phyloP scores from a whole-genome alignment of 2,888 invertebrate species.

The Cheilosia variabilis region DNA sequence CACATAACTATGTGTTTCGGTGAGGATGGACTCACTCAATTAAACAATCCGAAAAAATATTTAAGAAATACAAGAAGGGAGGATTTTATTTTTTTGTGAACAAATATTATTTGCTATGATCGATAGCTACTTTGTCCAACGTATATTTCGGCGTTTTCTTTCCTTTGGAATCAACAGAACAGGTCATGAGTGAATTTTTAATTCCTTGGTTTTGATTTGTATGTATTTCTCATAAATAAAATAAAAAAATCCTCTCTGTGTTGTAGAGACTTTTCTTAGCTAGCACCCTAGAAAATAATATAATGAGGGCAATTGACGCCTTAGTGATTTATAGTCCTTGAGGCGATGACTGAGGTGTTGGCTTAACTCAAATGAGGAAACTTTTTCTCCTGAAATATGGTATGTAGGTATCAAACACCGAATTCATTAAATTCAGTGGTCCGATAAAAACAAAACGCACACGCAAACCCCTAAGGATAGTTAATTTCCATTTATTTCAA shows the following conservation, averaged over 20 bases:
- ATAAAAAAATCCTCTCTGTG: no score
- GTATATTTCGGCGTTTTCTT: no score
- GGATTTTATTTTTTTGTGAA: background rate
- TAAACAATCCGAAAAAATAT: constrained; percentile 20
- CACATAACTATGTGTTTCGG: background rate
- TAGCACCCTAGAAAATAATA: constrained; percentile 3
- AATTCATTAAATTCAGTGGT: background rate
- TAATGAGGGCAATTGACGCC: constrained; percentile 1
- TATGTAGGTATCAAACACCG: background rate
- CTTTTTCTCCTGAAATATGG: constrained; percentile 22
- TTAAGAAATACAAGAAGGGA: background rate
- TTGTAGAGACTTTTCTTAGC: no score
- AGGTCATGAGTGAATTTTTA: no score
- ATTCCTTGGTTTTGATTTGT: no score
- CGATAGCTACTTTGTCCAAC: no score
- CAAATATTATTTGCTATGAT: no score
- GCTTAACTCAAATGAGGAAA: constrained; percentile 8
- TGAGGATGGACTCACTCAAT: constrained; percentile 17
- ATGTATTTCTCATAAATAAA: no score
- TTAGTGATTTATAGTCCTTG: constrained; percentile 35
- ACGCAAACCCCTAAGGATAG: constrained; percentile 32
- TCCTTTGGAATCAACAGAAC: no score
- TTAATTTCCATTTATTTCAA: constrained; percentile 53
- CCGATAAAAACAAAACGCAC: constrained; percentile 11
- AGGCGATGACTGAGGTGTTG: constrained; percentile 8